Evolutionary conservation across 2,888 invertebrate species (phyloP).

Genomic region (Unio delphinus): DNA sequence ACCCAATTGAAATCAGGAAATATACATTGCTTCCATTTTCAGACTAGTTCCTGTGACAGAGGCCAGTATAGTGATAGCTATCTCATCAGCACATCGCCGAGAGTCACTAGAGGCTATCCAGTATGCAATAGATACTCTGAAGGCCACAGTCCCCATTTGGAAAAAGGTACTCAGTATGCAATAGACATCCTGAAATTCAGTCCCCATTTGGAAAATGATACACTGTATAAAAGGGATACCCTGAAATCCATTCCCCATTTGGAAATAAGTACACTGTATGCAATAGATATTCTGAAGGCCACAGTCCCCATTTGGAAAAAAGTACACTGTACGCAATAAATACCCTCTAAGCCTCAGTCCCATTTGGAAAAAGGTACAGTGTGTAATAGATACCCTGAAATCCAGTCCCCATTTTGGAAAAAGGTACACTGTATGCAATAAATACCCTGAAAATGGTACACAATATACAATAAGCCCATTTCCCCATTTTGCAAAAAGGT

Average conservation of each 20-base stretch:
- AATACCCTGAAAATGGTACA: no score
- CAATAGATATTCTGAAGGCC: no score
- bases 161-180: conserved; percentile 79
- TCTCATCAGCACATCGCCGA: conserved; percentile 89
- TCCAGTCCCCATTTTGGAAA: conserved; percentile 73
- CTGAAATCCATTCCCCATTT: conserved; percentile 80
- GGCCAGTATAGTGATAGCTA: conserved; percentile 90
- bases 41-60: conserved; percentile 84
- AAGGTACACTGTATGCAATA: no score
- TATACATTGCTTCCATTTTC: conserved; percentile 8
- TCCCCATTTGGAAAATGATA: neutral
- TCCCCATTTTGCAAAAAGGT: conserved; percentile 80
- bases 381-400: conserved; percentile 77
- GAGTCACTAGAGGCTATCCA: conserved; percentile 88
- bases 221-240: conserved; percentile 55
- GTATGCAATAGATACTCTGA: conserved; percentile 87
- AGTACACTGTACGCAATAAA: conserved; percentile 39
- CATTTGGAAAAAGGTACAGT: neutral
- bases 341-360: no score
- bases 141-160: conserved; percentile 93
- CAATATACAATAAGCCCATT: no score
- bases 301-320: conserved; percentile 79
- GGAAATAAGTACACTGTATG: no score
- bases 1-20: no score
- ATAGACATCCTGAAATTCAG: neutral